A percentile compares a stretch with the other conserved stretches of the same genome.
Conservation (phyloP, 2,888 invertebrate species). For the Colostygia pectinataria region DNA sequence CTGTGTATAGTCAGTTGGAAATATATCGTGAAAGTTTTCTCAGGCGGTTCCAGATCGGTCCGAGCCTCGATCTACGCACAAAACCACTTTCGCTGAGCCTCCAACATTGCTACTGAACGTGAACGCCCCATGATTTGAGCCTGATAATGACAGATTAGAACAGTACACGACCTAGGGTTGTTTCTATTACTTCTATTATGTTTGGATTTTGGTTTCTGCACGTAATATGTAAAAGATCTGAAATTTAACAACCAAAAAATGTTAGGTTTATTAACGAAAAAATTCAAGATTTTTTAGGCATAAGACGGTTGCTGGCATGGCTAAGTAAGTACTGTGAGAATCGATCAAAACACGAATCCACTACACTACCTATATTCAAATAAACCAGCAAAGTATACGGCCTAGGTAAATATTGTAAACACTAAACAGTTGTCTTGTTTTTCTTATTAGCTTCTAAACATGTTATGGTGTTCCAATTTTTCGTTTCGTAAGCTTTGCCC, state of each 20-base stretch:
- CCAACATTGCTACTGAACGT: conserved; percentile 57
- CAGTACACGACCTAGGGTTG: background rate
- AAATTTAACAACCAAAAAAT: no score
- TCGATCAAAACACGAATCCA: background rate
- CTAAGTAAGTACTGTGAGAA: no score
- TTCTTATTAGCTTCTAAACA: no score
- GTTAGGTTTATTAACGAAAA: no score
- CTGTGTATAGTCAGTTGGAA: conserved; percentile 55
- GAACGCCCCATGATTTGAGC: conserved; percentile 44
- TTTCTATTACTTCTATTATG: no score
- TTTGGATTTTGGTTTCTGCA: no score
- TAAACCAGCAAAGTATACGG: background rate
- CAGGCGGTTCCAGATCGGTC: conserved; percentile 63
- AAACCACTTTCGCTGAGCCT: conserved; percentile 76
- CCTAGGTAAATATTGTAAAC: background rate
- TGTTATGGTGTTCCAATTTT: conserved; percentile 24
- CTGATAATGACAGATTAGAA: conserved; percentile 10
- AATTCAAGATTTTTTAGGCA: no score
- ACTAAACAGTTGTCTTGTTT: conserved; percentile 2
- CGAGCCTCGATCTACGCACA: conserved; percentile 59
- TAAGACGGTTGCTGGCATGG: no score
- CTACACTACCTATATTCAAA: background rate
- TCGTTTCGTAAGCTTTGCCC: conserved; percentile 21
- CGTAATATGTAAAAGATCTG: no score
- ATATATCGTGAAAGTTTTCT: conserved; percentile 80